Percentiles rank a stretch among this genome's conserved stretches.
Evolutionary conservation across 2,797 vertebrate species (phyloP).

Genomic region (Mus minutoides): DNA sequence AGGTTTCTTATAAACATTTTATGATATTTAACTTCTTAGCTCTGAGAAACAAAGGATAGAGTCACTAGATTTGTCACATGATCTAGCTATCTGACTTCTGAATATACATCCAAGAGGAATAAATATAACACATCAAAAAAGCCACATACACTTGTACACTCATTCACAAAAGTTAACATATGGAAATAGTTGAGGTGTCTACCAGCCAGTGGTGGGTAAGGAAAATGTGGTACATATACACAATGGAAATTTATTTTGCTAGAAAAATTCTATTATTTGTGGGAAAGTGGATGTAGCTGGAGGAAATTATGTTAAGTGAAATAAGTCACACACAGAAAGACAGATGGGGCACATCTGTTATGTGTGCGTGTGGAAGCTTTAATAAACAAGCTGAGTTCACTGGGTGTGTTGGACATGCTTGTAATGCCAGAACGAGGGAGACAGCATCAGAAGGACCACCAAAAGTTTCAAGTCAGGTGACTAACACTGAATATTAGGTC

Average conservation of each 20-base stretch:
- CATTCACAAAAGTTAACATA: background rate
- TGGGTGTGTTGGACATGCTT: background rate
- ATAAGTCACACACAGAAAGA: background rate
- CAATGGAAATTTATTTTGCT: background rate
- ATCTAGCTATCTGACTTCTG: background rate
- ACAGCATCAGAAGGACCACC: background rate
- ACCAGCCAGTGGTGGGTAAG: background rate
- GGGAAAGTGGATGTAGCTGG: background rate
- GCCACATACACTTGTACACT: too few relatives aligned
- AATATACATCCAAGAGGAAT: background rate
- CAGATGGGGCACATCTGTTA: background rate
- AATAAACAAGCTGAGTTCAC: background rate
- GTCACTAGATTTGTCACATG: background rate
- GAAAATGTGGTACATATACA: background rate
- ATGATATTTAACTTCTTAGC: background rate
- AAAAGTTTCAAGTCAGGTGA: background rate
- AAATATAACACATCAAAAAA: background rate
- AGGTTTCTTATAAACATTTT: background rate
- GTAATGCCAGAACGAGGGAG: background rate
- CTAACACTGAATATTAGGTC: background rate
- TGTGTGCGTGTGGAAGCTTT: background rate
- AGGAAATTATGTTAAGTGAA: background rate
- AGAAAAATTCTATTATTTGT: background rate
- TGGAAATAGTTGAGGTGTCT: background rate
- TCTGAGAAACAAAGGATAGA: background rate